Evolutionary conservation across 2,888 invertebrate species (phyloP).

Genomic region (Oconnorella tubifera): DNA sequence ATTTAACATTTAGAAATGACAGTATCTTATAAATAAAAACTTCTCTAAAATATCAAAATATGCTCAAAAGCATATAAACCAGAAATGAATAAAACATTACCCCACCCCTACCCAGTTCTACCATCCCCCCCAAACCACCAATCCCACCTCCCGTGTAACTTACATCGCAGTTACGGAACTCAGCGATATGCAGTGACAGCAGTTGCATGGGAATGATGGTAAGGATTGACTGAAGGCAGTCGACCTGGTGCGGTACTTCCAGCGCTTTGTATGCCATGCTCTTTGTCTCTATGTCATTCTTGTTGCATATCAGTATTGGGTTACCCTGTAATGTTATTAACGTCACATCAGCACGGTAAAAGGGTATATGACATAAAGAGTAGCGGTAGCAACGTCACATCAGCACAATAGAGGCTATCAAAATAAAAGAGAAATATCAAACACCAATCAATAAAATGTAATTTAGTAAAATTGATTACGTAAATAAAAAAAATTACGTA

Average conservation of each 20-base stretch:
- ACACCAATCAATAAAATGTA: too few relatives aligned
- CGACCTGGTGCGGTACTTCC: slow-evolving; percentile 91
- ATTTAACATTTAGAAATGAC: background rate
- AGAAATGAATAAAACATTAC: slow-evolving; percentile 9
- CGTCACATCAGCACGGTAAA: too few relatives aligned
- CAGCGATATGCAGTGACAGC: slow-evolving; percentile 93
- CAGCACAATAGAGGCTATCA: too few relatives aligned
- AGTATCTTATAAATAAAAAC: background rate
- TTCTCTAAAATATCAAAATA: background rate
- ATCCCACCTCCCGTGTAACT: too few relatives aligned
- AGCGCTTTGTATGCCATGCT: slow-evolving; percentile 72
- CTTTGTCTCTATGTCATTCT: slow-evolving; percentile 84
- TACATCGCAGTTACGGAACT: slow-evolving; percentile 34
- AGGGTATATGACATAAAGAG: too few relatives aligned
- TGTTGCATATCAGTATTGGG: slow-evolving; percentile 91
- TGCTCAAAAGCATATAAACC: background rate
- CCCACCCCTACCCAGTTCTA: too few relatives aligned
- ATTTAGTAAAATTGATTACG: too few relatives aligned
- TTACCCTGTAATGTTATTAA: slow-evolving; percentile 66
- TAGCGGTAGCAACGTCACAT: too few relatives aligned
- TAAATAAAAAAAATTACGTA: too few relatives aligned
- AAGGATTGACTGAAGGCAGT: slow-evolving; percentile 87
- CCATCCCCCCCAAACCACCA: too few relatives aligned
- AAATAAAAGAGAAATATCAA: too few relatives aligned
- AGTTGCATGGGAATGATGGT: slow-evolving; percentile 99